These are phyloP conservation scores for Hofmannophila pseudospretella DNA, from an alignment of 2,888 invertebrate genomes.

Conservation along the genomic window DNA sequence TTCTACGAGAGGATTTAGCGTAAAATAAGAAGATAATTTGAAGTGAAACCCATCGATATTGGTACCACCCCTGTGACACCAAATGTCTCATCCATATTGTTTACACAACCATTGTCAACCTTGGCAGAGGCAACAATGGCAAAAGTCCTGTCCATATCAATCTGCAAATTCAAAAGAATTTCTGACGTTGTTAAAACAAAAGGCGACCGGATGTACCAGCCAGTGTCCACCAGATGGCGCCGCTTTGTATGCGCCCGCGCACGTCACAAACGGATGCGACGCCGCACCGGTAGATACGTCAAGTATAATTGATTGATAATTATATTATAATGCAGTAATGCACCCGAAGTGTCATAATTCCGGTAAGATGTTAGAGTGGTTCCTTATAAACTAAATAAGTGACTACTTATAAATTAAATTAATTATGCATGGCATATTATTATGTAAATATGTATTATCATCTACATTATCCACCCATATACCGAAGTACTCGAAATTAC, in stretches of 20 bases:
- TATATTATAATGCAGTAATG: constrained; percentile 15
- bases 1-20: too few species aligned
- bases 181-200: too few species aligned
- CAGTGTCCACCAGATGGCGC: constrained; percentile 16
- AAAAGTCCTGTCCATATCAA: background rate
- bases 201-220: constrained; percentile 9
- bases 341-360: constrained; percentile 1
- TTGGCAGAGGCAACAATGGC: background rate
- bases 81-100: background rate
- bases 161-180: background rate
- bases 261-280: constrained; percentile 12
- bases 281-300: constrained; percentile 10
- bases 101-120: background rate
- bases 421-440: too few species aligned
- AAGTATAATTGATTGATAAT: constrained; percentile 10
- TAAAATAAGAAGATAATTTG: too few species aligned
- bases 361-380: too few species aligned
- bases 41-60: too few species aligned
- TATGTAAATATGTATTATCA: too few species aligned
- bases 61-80: background rate
- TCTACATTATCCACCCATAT: too few species aligned
- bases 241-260: constrained; percentile 13
- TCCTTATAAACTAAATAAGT: too few species aligned
- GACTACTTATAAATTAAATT: too few species aligned
- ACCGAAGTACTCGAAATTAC: too few species aligned